Conservation (phyloP, 1,140 invertebrate species). For the Dreissena rostriformis region DNA sequence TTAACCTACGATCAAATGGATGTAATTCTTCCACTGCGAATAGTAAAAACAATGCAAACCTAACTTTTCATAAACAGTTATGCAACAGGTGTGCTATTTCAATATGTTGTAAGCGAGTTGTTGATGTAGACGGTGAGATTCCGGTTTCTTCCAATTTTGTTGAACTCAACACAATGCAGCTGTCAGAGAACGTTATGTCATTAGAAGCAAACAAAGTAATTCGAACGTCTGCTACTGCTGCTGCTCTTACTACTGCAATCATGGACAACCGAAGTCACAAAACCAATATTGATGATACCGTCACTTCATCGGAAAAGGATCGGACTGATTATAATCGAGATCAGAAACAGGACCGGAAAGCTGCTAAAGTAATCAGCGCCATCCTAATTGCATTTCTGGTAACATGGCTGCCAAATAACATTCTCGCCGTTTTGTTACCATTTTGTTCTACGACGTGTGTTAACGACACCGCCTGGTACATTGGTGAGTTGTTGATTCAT, state of each 20-base stretch:
- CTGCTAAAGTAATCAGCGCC: not conserved
- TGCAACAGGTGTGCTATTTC: too few species aligned
- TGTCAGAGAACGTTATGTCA: too few species aligned
- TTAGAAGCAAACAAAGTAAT: not conserved
- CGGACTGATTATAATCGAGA: not conserved
- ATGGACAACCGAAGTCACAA: not conserved
- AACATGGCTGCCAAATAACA: not conserved
- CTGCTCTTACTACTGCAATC: not conserved
- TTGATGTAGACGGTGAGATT: too few species aligned
- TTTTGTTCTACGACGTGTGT: not conserved
- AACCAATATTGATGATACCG: not conserved
- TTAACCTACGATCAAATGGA: not conserved
- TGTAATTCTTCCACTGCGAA: not conserved
- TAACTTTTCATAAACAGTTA: too few species aligned
- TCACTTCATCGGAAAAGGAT: not conserved
- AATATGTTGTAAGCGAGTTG: too few species aligned
- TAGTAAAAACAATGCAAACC: too few species aligned
- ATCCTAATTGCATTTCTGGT: not conserved
- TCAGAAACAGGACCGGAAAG: not conserved
- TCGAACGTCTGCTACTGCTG: not conserved
- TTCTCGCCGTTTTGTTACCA: not conserved
- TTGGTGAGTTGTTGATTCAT: not conserved
- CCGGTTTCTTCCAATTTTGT: too few species aligned
- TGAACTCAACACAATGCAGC: too few species aligned
- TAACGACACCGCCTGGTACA: not conserved